Conservation (phyloP, 2,113 vertebrate genomes). For the Nibea coibor region DNA sequence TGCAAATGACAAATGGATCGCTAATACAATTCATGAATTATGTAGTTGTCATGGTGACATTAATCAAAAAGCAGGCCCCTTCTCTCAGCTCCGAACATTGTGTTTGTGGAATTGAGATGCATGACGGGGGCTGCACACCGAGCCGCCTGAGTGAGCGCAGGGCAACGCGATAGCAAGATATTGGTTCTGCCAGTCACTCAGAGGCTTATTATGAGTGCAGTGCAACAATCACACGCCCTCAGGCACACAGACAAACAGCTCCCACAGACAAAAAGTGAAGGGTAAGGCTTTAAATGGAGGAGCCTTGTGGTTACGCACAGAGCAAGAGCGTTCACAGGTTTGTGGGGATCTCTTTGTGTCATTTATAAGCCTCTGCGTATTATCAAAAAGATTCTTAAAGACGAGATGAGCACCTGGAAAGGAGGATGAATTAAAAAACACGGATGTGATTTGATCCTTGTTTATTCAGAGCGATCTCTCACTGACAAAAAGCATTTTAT, state of each 20-base stretch:
- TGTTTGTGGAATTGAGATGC: constrained; percentile 85
- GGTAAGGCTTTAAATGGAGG: constrained; percentile 42
- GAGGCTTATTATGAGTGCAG: constrained; percentile 77
- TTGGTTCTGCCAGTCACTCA: constrained; percentile 79
- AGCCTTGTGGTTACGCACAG: constrained; percentile 13
- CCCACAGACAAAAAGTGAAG: constrained; percentile 62
- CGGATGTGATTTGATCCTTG: constrained; percentile 27
- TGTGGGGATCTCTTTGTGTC: background rate
- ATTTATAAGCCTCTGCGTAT: background rate
- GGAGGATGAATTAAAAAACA: background rate
- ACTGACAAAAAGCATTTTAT: constrained; percentile 15
- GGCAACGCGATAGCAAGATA: constrained; percentile 73
- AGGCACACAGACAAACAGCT: constrained; percentile 65
- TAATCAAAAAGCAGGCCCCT: constrained; percentile 79
- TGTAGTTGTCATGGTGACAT: constrained; percentile 85
- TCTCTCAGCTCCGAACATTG: constrained; percentile 75
- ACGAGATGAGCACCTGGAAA: background rate
- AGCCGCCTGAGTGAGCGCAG: constrained; percentile 65
- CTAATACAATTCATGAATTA: constrained; percentile 87
- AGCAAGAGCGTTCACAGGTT: constrained; percentile 12
- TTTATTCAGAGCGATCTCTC: constrained; percentile 37
- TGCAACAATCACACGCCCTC: constrained; percentile 72
- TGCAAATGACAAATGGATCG: constrained; percentile 83
- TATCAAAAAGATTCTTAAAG: constrained; percentile 21
- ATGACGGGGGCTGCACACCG: constrained; percentile 65